Conservation (phyloP, 2,888 invertebrate genomes). For the Eupithecia subumbrata region DNA sequence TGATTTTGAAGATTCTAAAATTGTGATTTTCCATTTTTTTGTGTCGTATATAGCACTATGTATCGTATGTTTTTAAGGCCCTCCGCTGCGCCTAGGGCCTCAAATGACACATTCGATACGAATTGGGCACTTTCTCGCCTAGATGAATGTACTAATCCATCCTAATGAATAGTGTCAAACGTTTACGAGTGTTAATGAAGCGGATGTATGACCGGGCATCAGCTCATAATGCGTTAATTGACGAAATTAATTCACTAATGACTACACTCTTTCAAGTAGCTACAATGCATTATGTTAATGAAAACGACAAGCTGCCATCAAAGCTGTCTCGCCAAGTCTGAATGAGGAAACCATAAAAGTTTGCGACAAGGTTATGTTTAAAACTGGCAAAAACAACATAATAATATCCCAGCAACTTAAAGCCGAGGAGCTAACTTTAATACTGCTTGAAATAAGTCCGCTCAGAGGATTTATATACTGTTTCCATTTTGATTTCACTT, state of each 20-base stretch:
- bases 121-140: no score
- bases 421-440: not conserved
- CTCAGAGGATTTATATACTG: not conserved
- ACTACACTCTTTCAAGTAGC: not conserved
- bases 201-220: slow-evolving; percentile 52
- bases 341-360: not conserved
- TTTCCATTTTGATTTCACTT: not conserved
- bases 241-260: slow-evolving; percentile 50
- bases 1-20: no score
- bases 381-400: not conserved
- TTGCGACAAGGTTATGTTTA: not conserved
- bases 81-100: no score
- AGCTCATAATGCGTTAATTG: slow-evolving; percentile 54
- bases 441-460: not conserved
- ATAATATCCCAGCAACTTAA: not conserved
- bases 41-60: no score
- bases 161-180: slow-evolving; percentile 13
- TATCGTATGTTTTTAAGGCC: no score
- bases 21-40: no score
- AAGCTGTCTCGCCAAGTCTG: slow-evolving; percentile 3
- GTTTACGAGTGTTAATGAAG: slow-evolving; percentile 33
- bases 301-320: not conserved
- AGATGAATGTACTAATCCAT: not conserved
- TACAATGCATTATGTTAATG: not conserved
- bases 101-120: no score